Conservation (phyloP, 2,113 vertebrate genomes). For the Isichthys henryi region DNA sequence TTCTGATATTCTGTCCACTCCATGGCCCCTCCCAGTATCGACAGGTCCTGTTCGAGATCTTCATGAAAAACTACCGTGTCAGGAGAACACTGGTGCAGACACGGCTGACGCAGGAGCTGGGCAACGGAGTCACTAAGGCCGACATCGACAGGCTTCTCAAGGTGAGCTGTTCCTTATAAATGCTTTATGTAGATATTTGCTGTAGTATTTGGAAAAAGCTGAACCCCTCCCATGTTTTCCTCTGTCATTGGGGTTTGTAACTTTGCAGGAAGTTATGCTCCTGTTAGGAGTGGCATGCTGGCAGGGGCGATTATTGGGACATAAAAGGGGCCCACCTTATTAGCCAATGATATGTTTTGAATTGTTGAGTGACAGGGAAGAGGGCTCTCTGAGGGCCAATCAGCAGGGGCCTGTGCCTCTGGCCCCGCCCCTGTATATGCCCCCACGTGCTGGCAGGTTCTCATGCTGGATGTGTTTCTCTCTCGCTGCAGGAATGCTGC, state of each 20-base stretch:
- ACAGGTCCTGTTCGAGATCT: conserved; percentile 84
- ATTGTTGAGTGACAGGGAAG: background rate
- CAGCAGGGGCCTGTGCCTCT: background rate
- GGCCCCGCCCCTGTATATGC: background rate
- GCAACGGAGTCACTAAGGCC: conserved; percentile 73
- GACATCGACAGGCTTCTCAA: conserved; percentile 86
- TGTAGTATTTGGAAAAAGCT: background rate
- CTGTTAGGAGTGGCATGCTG: conserved; percentile 4
- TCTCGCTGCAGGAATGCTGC: conserved; percentile 80
- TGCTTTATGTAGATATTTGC: background rate
- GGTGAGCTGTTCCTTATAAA: conserved; percentile 47
- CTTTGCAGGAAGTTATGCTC: conserved; percentile 14
- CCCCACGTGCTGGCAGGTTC: background rate
- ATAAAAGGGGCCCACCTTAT: background rate
- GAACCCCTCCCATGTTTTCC: background rate
- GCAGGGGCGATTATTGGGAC: background rate
- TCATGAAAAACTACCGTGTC: conserved; percentile 81
- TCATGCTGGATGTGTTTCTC: background rate
- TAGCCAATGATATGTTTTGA: background rate
- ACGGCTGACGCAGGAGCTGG: conserved; percentile 76
- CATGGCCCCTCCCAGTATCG: conserved; percentile 67
- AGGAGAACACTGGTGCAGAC: conserved; percentile 75
- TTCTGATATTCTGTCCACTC: background rate
- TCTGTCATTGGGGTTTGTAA: background rate
- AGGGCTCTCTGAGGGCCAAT: background rate